phyloP scores from a whole-genome alignment of 2,113 vertebrate genomes.

The Mungos mungo region DNA sequence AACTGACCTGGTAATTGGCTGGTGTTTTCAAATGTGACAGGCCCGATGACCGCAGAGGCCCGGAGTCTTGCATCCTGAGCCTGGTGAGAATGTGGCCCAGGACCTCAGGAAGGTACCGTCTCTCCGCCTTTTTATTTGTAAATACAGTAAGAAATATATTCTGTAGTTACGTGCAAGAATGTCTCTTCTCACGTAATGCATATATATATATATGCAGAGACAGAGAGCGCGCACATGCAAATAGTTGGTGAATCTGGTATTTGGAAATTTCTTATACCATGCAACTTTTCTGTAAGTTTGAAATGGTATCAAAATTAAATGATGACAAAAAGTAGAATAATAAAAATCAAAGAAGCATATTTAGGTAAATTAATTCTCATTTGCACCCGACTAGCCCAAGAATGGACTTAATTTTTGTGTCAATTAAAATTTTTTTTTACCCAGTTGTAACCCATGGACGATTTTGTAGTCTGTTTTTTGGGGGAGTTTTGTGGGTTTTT shows the following conservation, averaged over 20 bases:
- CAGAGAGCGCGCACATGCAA: neutral
- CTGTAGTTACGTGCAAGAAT: neutral
- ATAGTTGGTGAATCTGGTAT: neutral
- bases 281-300: slow-evolving; percentile 29
- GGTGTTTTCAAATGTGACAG: neutral
- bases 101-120: neutral
- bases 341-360: neutral
- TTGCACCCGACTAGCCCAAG: neutral
- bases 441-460: neutral
- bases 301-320: slow-evolving; percentile 5
- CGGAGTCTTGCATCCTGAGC: neutral
- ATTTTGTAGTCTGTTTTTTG: neutral
- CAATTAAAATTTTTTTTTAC: slow-evolving; percentile 1
- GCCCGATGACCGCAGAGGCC: neutral
- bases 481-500: too few species aligned
- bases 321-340: neutral
- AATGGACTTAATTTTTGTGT: neutral
- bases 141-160: neutral
- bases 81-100: neutral
- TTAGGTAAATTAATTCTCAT: neutral
- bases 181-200: neutral
- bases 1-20: neutral
- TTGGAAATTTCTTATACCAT: neutral
- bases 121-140: neutral
- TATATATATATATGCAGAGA: neutral